Percentiles rank a stretch among this genome's conserved stretches.
Conservation (phyloP, 92 coral and sea anemone species). For the Epizoanthus scotinus region DNA sequence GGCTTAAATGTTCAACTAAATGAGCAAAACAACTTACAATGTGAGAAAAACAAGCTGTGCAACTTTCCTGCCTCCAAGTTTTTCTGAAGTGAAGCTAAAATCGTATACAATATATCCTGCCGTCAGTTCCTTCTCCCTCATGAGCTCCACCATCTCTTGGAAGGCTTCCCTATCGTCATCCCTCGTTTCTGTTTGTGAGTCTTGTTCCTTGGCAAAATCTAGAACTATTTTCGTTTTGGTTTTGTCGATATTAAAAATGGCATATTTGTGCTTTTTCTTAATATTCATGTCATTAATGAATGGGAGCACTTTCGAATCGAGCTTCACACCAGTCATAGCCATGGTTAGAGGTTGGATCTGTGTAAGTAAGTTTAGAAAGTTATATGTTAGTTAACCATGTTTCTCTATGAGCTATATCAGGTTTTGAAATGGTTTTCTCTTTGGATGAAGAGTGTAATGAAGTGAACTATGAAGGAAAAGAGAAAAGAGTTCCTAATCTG, state of each 20-base stretch:
- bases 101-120: conserved; percentile 25
- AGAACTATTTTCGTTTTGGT: conserved; percentile 2
- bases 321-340: conserved; percentile 40
- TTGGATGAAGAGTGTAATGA: no score
- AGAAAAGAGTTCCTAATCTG: no score
- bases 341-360: conserved; percentile 1
- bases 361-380: no score
- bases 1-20: not conserved
- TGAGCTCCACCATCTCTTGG: not conserved
- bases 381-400: no score
- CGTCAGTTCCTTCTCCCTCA: not conserved
- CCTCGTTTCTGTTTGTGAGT: not conserved
- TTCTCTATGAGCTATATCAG: no score
- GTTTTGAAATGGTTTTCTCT: no score
- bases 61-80: conserved; percentile 22
- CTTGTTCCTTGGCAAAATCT: not conserved
- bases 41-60: conserved; percentile 24
- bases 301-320: conserved; percentile 13
- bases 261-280: conserved; percentile 23
- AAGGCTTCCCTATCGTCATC: conserved; percentile 18
- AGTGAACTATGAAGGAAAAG: no score
- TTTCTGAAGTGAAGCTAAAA: conserved; percentile 25
- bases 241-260: not conserved
- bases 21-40: conserved; percentile 11
- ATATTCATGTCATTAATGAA: conserved; percentile 25